Base-by-base conservation (phyloP, 1,140 invertebrate genomes). In the Diorhabda carinulata region DNA sequence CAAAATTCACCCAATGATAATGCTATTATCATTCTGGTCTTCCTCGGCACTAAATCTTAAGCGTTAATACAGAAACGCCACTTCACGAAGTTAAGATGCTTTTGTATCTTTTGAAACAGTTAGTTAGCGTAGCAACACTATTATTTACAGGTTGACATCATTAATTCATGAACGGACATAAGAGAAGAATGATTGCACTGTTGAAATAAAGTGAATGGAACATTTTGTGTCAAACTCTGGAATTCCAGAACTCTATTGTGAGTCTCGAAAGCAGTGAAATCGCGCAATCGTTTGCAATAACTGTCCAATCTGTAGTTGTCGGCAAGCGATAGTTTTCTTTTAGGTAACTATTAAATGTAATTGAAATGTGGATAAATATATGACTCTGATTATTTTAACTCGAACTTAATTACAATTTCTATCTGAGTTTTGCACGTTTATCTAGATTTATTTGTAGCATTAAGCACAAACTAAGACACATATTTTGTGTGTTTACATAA, bases 351-450 rank as follows among this genome's bases (percentile, higher is more conserved):
- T 57, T 67, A 45, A 43, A 45, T n/a, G 65, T 67, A 67, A 67
- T 67, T 67, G 58, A 67, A 67, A 67, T 67, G 42, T 67, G 65
- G 60, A 52, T 57, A 59, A 60, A 67, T 25, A 8, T 56, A 67
- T 59, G 57, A 61, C 57, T 67, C 4, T 10, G 64, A 57, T 67
- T 43, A 65, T 71, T 68, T 68, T 66, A 66, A 71, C 57, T 64
- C 58, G 70, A 68, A 66, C 67, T 69, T 72, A 69, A 72, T 72
- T 69, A 63, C 71, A 61, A 67, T 70, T 70, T 70, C 69, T 60
- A 52, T 4, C 47, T 52, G 47, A 52, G 47, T 8, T 52, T 52
- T 52, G 47, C 47, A 52, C 47, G 47, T 52, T 52, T 52, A 52
- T 6, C n/a, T n/a, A 52, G 47, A 52, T 52, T 52, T 52, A 52